Evolutionary conservation across 2,797 vertebrate genomes (phyloP).

Genomic region (Spinus olivaceus): DNA sequence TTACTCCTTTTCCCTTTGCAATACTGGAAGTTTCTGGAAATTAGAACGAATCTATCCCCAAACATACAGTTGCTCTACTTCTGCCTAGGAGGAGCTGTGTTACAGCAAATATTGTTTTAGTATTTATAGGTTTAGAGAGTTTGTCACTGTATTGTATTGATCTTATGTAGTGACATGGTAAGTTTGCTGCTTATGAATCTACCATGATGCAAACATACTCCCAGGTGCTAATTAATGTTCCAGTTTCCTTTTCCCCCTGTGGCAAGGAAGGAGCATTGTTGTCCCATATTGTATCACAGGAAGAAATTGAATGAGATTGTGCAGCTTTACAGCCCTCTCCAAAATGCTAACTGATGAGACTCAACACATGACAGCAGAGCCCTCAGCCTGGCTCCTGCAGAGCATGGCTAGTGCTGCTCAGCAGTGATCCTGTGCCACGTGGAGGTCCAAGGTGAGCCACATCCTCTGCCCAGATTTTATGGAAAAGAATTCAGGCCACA

Average conservation of each 20-base stretch:
- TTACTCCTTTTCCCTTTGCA: not conserved
- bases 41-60: rapidly evolving
- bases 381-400: not conserved
- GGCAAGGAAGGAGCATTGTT: not conserved
- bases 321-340: not conserved
- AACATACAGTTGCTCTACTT: not conserved
- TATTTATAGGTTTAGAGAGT: not conserved
- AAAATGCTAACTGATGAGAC: not conserved
- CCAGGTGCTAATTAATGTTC: not conserved
- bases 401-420: not conserved
- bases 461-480: not conserved
- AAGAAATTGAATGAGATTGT: not conserved
- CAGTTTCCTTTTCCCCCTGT: not conserved
- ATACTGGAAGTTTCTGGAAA: not conserved
- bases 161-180: not conserved
- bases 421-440: rapidly evolving
- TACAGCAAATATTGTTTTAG: not conserved
- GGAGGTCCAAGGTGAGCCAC: not conserved
- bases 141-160: not conserved
- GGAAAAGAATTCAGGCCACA: not conserved
- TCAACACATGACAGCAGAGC: not conserved
- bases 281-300: not conserved
- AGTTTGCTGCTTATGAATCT: not conserved
- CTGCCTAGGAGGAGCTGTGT: not conserved
- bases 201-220: not conserved